Evolutionary conservation across 2,888 invertebrate genomes (phyloP), one percentile per base, ranked within the genome.

Genomic region (Chalcosyrphus nemorum): DNA sequence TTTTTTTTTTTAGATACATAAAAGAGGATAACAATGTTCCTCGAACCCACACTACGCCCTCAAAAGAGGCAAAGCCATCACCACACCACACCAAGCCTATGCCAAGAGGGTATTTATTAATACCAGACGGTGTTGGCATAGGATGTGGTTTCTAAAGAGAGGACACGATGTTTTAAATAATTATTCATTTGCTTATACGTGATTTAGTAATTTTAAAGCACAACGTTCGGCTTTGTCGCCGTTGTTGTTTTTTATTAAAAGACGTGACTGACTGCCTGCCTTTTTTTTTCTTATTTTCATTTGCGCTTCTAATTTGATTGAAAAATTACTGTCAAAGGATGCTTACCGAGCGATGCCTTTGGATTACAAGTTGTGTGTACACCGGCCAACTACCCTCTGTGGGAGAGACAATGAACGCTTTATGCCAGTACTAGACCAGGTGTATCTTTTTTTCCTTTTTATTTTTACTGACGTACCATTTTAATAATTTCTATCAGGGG

Each of bases 251-350:
- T 45, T 71, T 71, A 66, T 76, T 68, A 68, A 81, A 76, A 59
- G 77, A 81, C 77, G 81, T 81, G 77, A 81, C 77, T 81, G 77
- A 81, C 77, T 65, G 32, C 17, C 7, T 32, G 27, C 15, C 32
- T 13, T 32, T 54, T 54, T 21, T 71, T 61, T 17, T 52, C 32
- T n/a, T 54, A 11, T 43, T 45, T 74, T 56, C 35, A 13, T 65
- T 63, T 81, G 43, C 54, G 52, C 57, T 76, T 65, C 57, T 57
- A 65, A 82, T 72, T 61, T 82, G 78, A 82, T 82, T 82, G 82
- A 82, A 82, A 82, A 78, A 82, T 82, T 78, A 82, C 72, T 78
- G 82, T 82, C 78, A 78, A 78, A 82, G 82, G 78, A 78, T 74
- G 72, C 61, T 72, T 47, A 52, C 50, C 19, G 32, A 11, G 52